These are phyloP conservation scores for Oxytorus armatus DNA, from an alignment of 2,888 invertebrate species.

Conservation along the genomic window DNA sequence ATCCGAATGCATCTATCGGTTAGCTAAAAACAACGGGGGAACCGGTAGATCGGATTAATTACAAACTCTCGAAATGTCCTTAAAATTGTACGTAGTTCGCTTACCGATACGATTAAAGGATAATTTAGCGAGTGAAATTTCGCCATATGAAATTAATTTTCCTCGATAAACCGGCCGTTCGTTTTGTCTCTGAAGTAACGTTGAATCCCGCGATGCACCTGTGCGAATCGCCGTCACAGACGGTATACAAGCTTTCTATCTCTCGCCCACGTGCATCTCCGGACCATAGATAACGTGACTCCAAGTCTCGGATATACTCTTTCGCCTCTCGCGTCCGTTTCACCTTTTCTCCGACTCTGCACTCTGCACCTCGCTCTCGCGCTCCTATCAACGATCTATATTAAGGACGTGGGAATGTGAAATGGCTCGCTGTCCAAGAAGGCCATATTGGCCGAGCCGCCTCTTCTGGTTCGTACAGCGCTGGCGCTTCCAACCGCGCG, in stretches of 20 bases:
- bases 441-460: slow-evolving; percentile 36
- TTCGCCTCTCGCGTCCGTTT: slow-evolving; percentile 61
- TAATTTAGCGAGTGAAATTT: too few relatives aligned
- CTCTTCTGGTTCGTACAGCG: background rate
- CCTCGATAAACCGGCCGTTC: background rate
- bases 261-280: slow-evolving; percentile 52
- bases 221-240: slow-evolving; percentile 36
- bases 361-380: slow-evolving; percentile 32
- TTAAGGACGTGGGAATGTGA: slow-evolving; percentile 82
- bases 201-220: slow-evolving; percentile 40
- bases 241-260: slow-evolving; percentile 25
- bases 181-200: background rate
- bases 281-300: slow-evolving; percentile 49
- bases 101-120: background rate
- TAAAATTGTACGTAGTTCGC: too few relatives aligned
- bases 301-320: slow-evolving; percentile 33
- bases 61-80: too few relatives aligned
- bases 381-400: slow-evolving; percentile 80
- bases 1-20: too few relatives aligned
- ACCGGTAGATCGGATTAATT: too few relatives aligned
- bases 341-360: slow-evolving; percentile 63
- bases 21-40: too few relatives aligned
- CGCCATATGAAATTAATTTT: too few relatives aligned
- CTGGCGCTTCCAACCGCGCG: slow-evolving; percentile 11
- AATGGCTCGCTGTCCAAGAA: slow-evolving; percentile 66